Percentiles rank a stretch among this genome's conserved stretches.
phyloP scores from a whole-genome alignment of 2,113 vertebrate genomes.

The Perognathus longimembris region DNA sequence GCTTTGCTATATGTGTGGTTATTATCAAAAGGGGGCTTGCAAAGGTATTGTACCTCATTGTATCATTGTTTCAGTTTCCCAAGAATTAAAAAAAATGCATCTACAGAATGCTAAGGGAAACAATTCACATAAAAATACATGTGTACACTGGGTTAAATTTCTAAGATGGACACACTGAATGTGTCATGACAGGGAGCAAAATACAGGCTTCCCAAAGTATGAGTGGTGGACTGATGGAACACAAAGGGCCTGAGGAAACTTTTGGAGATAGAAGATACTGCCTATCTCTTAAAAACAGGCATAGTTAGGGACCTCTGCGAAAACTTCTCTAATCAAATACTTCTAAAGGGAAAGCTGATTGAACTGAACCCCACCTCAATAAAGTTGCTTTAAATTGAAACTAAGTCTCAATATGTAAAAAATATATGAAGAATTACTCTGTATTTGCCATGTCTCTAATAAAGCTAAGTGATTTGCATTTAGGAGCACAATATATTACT shows the following conservation, averaged over 20 bases:
- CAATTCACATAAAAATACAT: not conserved
- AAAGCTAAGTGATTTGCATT: not conserved
- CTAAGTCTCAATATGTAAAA: not conserved
- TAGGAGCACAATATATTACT: not conserved
- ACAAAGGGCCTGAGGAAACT: not conserved
- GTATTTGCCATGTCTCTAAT: not conserved
- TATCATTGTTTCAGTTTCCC: not conserved
- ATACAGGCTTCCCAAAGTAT: not conserved
- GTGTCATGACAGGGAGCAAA: not conserved
- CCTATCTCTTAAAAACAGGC: not conserved
- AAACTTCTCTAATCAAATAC: not conserved
- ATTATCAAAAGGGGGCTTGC: not conserved
- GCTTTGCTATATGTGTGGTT: not conserved
- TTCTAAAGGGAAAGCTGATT: not conserved
- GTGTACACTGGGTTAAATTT: not conserved
- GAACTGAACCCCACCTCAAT: constrained; percentile 4
- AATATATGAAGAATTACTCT: not conserved
- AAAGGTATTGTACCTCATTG: not conserved
- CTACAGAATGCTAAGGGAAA: not conserved
- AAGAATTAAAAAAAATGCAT: not conserved
- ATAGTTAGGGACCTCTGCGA: not conserved
- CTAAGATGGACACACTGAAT: not conserved
- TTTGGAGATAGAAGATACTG: not conserved
- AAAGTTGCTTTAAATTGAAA: not conserved
- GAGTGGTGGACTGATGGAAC: not conserved